Evolutionary conservation across 2,113 vertebrate genomes (phyloP).

Genomic region (Entelurus aequoreus): DNA sequence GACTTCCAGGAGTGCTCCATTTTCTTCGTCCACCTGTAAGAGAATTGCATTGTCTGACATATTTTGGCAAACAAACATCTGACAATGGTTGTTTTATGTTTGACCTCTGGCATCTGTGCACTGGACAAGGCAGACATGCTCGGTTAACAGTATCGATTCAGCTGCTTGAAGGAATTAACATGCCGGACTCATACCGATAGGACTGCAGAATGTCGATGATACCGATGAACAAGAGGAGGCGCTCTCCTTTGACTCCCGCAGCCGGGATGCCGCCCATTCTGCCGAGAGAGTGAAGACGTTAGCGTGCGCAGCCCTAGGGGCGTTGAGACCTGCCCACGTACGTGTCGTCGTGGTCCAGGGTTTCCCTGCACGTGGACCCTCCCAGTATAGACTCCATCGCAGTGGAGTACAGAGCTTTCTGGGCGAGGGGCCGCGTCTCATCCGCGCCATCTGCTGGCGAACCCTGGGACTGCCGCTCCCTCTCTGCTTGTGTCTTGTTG

Average conservation of each 20-base stretch:
- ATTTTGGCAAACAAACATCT: not conserved
- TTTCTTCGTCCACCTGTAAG: conserved; percentile 90
- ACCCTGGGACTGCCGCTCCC: conserved; percentile 80
- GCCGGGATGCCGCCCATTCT: conserved; percentile 98
- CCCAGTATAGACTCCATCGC: conserved; percentile 99
- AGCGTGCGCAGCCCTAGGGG: not conserved
- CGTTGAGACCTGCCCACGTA: conserved; percentile 44
- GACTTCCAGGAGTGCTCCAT: conserved; percentile 98
- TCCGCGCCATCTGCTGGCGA: conserved; percentile 75
- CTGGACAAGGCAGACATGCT: not conserved
- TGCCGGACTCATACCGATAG: conserved; percentile 77
- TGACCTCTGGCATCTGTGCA: not conserved
- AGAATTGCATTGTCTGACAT: conserved; percentile 22
- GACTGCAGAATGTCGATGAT: conserved; percentile 98
- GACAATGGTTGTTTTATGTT: not conserved
- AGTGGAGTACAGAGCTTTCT: conserved; percentile 91
- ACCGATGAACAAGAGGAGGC: conserved; percentile 88
- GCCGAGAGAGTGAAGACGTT: conserved; percentile 28
- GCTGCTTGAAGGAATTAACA: conserved; percentile 1
- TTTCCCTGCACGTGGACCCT: conserved; percentile 81
- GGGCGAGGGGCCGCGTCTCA: conserved; percentile 82
- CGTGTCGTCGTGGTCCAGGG: conserved; percentile 91
- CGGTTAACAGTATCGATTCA: not conserved
- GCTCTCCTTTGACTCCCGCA: conserved; percentile 84
- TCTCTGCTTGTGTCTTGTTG: conserved; percentile 86